A percentile compares a stretch with the other conserved stretches of the same genome.
Conservation (phyloP, 2,113 vertebrate genomes). For the Zosterops pallidus region DNA sequence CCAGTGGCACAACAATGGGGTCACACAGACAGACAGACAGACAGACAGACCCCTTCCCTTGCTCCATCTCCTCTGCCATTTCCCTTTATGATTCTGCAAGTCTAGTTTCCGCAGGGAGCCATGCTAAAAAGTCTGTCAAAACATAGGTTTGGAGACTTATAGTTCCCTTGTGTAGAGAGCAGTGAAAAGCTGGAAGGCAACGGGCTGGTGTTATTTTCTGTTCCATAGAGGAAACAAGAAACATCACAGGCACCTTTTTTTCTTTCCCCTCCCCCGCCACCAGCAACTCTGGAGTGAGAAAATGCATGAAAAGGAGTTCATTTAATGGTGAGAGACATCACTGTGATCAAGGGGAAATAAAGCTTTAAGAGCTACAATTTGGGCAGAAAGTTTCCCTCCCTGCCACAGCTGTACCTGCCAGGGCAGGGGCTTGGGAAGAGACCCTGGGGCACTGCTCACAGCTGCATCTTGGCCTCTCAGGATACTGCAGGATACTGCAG, state of each 20-base stretch:
- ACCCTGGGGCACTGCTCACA: background rate
- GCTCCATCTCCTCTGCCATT: background rate
- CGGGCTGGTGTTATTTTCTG: background rate
- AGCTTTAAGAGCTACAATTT: background rate
- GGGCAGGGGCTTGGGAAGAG: background rate
- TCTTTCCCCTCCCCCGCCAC: too few species aligned
- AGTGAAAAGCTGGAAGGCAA: background rate
- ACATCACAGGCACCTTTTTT: background rate
- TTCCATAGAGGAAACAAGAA: background rate
- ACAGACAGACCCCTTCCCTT: background rate
- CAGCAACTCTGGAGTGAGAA: background rate
- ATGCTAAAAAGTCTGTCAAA: background rate
- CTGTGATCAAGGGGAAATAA: background rate
- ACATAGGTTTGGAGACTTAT: background rate
- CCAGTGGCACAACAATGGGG: background rate
- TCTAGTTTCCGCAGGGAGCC: background rate
- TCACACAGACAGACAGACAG: background rate
- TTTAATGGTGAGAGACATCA: background rate
- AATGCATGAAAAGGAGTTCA: background rate
- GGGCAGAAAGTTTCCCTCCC: background rate
- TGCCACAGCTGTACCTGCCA: background rate
- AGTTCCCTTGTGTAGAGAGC: background rate
- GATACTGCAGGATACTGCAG: too few species aligned
- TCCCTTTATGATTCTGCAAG: background rate
- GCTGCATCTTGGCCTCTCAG: background rate